Conservation (phyloP, 1,140 invertebrate genomes). For the silkworm (Bombyx mori) region DNA sequence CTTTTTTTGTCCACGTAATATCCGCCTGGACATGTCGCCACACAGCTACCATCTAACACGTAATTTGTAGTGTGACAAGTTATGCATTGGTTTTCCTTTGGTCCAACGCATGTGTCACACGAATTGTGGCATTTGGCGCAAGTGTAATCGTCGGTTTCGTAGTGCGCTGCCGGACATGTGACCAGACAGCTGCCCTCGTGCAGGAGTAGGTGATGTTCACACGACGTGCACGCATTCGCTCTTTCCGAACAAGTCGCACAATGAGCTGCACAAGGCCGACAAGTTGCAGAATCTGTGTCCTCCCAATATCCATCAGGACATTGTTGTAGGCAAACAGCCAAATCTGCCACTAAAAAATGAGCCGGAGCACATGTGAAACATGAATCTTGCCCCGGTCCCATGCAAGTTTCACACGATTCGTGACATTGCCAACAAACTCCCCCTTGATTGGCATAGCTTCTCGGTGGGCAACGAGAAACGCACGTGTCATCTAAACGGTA, state of each 20-base stretch:
- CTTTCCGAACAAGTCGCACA: conserved; percentile 86
- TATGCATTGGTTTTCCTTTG: conserved; percentile 83
- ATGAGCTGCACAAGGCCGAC: conserved; percentile 81
- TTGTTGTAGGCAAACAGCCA: conserved; percentile 85
- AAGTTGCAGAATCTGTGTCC: conserved; percentile 80
- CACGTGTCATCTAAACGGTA: conserved; percentile 86
- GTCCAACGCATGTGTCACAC: conserved; percentile 87
- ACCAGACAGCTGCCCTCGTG: conserved; percentile 85
- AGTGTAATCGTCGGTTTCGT: conserved; percentile 86
- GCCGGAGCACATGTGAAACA: conserved; percentile 86
- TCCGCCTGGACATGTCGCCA: conserved; percentile 78
- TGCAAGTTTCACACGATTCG: conserved; percentile 87
- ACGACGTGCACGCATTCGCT: conserved; percentile 85
- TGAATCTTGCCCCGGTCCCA: conserved; percentile 85
- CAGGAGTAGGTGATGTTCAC: conserved; percentile 86
- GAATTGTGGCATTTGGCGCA: conserved; percentile 83
- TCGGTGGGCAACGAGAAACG: conserved; percentile 83
- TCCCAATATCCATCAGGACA: conserved; percentile 90
- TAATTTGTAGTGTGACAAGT: conserved; percentile 80
- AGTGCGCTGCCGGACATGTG: conserved; percentile 84
- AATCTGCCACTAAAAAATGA: conserved; percentile 82
- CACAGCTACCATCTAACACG: conserved; percentile 76
- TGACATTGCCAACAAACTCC: conserved; percentile 86
- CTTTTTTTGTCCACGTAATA: conserved; percentile 83
- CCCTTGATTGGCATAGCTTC: conserved; percentile 83